These are phyloP conservation scores for Diplodus sargus DNA, from an alignment of 2,797 vertebrate species.

Conservation along the genomic window DNA sequence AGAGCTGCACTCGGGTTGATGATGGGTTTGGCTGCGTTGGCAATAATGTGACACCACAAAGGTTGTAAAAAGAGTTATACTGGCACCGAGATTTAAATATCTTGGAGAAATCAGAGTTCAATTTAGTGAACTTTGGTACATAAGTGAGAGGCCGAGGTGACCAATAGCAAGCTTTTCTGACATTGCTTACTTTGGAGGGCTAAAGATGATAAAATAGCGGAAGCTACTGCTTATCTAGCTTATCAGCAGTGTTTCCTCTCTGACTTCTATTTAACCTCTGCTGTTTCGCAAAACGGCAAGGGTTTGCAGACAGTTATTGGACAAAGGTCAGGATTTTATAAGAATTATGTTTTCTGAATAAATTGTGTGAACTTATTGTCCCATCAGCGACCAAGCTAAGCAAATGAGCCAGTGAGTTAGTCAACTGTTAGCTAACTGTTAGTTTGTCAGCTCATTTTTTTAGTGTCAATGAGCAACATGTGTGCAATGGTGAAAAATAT, in stretches of 20 bases:
- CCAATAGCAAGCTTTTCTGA: not conserved
- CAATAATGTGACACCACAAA: slow-evolving; percentile 4
- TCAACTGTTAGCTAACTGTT: too few species aligned
- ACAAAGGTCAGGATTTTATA: too few species aligned
- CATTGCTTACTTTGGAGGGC: not conserved
- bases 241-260: not conserved
- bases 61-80: not conserved
- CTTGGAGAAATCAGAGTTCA: not conserved
- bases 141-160: not conserved
- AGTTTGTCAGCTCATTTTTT: too few species aligned
- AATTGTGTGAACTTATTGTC: too few species aligned
- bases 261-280: not conserved
- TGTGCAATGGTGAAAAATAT: too few species aligned
- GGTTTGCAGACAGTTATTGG: too few species aligned
- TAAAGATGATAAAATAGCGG: not conserved
- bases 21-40: slow-evolving; percentile 6
- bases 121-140: not conserved
- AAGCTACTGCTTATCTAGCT: not conserved
- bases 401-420: too few species aligned
- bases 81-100: not conserved
- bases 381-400: too few species aligned
- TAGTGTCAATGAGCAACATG: too few species aligned
- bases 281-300: not conserved
- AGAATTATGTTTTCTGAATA: too few species aligned
- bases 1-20: slow-evolving; percentile 2